Base-by-base conservation (phyloP, 2,113 vertebrate genomes). In the Dendropsophus ebraccatus region DNA sequence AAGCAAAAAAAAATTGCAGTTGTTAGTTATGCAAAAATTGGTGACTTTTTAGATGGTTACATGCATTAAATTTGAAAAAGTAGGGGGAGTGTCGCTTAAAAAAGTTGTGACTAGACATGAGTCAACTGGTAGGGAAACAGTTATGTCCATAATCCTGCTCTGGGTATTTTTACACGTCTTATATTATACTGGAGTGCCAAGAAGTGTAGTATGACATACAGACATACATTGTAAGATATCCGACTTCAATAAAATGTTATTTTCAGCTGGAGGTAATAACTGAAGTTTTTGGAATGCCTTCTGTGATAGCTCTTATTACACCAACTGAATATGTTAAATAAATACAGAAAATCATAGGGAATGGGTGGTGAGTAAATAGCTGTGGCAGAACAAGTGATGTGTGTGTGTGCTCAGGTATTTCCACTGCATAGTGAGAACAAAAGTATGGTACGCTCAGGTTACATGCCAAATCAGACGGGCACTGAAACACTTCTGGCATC, bases 391-490 rank as follows among this genome's bases (percentile, higher is more conserved):
- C 74, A 85, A 78, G 6, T 77, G 47, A 69, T 54, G 54, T 76
- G 73, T 85, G 73, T 85, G 83, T 84, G 58, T 56, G 69, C 81
- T 52, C 28, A 69, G 75, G 74, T 85, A 69, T 78, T 85, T 78
- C 75, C 13, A 78, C 58, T 69, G 73, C 60, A 54, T 10, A 78
- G 60, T 67, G 74, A 78, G 60, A 69, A 79, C 47, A 65, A 85
- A 62, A 77, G 58, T 69, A 85, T 25, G 8, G 21, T 23, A 25
- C n/a, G 75, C n/a, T 85, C 83, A 28, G 74, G 47, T 85, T 85
- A 78, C 83, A 85, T 16, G 60, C 30, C 21, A 37, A 50, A 25
- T 69, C 56, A 85, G 45, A 30, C 74, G 10, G 21, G 52, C 21
- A 32, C 69, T 83, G 41, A 56, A 54, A 85, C 28, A 41, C 30